A percentile compares a stretch with the other conserved stretches of the same genome.
These are phyloP conservation scores for Plumapathes pennacea DNA, from an alignment of 92 coral and sea anemone species.

Conservation along the genomic window DNA sequence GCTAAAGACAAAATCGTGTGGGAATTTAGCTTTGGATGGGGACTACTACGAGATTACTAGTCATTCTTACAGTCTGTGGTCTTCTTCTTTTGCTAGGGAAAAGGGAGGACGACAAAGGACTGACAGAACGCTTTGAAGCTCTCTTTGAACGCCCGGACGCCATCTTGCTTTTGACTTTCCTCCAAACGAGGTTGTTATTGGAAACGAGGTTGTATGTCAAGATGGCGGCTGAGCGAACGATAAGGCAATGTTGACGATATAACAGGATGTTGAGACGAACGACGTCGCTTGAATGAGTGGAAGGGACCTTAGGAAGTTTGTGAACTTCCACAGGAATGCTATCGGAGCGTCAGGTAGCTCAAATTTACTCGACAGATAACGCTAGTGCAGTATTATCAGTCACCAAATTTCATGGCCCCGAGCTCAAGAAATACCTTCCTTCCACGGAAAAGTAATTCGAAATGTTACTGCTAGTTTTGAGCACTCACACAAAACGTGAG, in stretches of 20 bases:
- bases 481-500: no score
- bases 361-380: no score
- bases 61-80: conserved; percentile 69
- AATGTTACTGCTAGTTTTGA: no score
- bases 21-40: neutral
- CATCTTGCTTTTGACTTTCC: conserved; percentile 53
- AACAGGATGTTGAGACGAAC: neutral
- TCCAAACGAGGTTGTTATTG: neutral
- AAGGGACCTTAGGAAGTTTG: conserved; percentile 95
- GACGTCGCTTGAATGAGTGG: conserved; percentile 92
- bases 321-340: conserved; percentile 95
- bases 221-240: conserved; percentile 51
- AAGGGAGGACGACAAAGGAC: conserved; percentile 61
- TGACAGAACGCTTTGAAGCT: conserved; percentile 59
- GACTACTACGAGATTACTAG: neutral
- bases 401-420: no score
- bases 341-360: conserved; percentile 97
- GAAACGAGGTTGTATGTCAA: conserved; percentile 21
- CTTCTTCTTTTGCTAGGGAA: conserved; percentile 76
- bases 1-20: conserved; percentile 42
- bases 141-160: conserved; percentile 84
- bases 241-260: conserved; percentile 8
- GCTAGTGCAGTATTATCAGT: no score
- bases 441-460: no score
- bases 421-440: no score